Base-by-base conservation (phyloP, 2,888 invertebrate genomes). In the Agrochola macilenta region DNA sequence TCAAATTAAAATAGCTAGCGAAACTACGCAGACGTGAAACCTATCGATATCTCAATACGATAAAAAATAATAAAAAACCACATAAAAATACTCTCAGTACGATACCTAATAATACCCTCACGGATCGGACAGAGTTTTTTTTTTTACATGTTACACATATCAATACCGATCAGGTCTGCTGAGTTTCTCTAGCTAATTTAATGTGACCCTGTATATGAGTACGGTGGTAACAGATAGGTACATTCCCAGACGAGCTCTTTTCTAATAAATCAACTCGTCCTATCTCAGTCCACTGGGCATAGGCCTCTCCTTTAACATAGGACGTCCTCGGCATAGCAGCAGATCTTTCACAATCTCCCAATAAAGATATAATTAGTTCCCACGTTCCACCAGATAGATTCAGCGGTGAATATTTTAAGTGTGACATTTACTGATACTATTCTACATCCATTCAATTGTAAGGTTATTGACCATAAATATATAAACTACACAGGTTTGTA, bases 361-460 rank as follows among this genome's bases (percentile, higher is more conserved):
- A 58, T 82, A 64, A 64, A 78, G 43, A 65, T 65, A 65, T 76
- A 78, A 83, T 83, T 78, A 83, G 78, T 81, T 81, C 81, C 70
- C 81, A 81, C 81, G 81, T 68, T 78, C 66, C 7, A 54, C 1
- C n/a, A 63, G 26, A 52, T 52, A 46, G 12, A 39, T 68, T 70
- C 78, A 70, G 17, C 69, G 14, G 4, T 83, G 70, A 63, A 81
- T 81, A 83, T 82, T 70, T 82, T 66, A 81, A 63, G 52, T 78
- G 78, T 60, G 83, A 81, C 81, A 81, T 81, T 81, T 81, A 61
- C 35, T 3, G 11, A 5, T 43, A 26, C 43, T 61, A 2, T 3
- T n/a, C 78, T 30, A 68, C 43, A 80, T 61, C n/a, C 14, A 78
- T 68, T 83, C 30, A 66, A 26, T 54, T 9, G 23, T 77, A 43